A percentile compares a stretch with the other conserved stretches of the same genome.
Evolutionary conservation across 1,140 invertebrate species (phyloP).

Genomic region (Maniola jurtina): DNA sequence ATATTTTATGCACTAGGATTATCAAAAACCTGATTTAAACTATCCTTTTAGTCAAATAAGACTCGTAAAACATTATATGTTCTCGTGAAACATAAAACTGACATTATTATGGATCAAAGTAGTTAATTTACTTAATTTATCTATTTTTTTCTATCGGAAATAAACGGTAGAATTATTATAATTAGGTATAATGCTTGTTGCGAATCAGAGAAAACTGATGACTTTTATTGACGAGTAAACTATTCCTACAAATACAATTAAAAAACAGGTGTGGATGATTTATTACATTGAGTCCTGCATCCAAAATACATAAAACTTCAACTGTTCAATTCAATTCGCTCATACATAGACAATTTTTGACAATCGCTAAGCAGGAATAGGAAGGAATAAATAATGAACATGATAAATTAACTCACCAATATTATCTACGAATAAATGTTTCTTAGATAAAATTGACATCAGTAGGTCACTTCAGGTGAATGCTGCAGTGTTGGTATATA

Average conservation of each 20-base stretch:
- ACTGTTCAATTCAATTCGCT: too few species aligned
- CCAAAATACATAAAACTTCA: too few species aligned
- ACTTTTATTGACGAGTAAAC: too few species aligned
- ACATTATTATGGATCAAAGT: not conserved
- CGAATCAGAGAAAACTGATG: not conserved
- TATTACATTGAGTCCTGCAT: too few species aligned
- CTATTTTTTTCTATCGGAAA: not conserved
- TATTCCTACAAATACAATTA: too few species aligned
- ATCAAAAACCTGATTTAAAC: not conserved
- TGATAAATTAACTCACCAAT: constrained; percentile 53
- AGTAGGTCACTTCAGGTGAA: constrained; percentile 50
- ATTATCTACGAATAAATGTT: constrained; percentile 56
- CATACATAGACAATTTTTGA: too few species aligned
- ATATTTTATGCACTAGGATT: not conserved
- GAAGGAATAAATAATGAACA: constrained; percentile 43
- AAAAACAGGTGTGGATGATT: too few species aligned
- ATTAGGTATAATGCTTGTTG: not conserved
- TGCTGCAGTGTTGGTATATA: constrained; percentile 59
- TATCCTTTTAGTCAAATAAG: not conserved
- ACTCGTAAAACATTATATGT: not conserved
- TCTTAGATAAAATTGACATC: constrained; percentile 63
- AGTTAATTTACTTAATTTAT: not conserved
- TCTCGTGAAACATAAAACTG: not conserved
- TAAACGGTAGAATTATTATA: not conserved
- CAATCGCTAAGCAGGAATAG: constrained; percentile 43